A percentile compares a stretch with the other conserved stretches of the same genome.
These are phyloP conservation scores for Periophthalmodon schlosseri DNA, from an alignment of 2,113 vertebrate genomes.

Conservation along the genomic window DNA sequence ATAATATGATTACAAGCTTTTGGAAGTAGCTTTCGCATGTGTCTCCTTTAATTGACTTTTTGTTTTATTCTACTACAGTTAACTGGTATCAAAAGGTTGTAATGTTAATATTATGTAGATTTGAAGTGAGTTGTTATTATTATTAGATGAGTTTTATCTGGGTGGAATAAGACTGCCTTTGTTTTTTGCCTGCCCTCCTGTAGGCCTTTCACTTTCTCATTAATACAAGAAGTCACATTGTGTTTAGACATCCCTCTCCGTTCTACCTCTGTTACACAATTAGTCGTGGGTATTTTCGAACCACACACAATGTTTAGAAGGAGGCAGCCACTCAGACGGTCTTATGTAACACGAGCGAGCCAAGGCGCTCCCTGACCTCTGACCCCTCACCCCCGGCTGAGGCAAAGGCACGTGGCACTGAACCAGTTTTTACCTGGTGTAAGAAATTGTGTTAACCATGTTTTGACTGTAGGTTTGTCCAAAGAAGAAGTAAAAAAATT, in stretches of 20 bases:
- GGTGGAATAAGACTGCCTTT: constrained; percentile 7
- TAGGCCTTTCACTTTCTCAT: constrained; percentile 31
- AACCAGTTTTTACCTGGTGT: too few species aligned
- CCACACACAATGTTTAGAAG: constrained; percentile 57
- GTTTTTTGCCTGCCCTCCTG: constrained; percentile 8
- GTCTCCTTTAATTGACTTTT: too few species aligned
- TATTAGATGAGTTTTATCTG: neutral
- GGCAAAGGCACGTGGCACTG: neutral
- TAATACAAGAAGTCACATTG: constrained; percentile 63
- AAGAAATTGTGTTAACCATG: too few species aligned
- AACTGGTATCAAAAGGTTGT: neutral
- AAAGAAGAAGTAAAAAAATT: too few species aligned
- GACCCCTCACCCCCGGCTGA: neutral
- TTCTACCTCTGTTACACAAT: constrained; percentile 66
- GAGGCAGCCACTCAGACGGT: constrained; percentile 24
- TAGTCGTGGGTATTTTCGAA: constrained; percentile 60
- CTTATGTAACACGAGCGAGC: constrained; percentile 60
- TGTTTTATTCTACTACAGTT: too few species aligned
- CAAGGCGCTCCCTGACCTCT: constrained; percentile 17
- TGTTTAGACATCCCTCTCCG: constrained; percentile 49
- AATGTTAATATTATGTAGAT: neutral
- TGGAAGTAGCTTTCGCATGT: too few species aligned
- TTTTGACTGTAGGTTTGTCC: too few species aligned
- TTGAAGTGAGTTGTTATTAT: neutral
- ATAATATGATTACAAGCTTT: too few species aligned